phyloP scores from a whole-genome alignment of 2,113 vertebrate genomes.

The Gallinago undulata region DNA sequence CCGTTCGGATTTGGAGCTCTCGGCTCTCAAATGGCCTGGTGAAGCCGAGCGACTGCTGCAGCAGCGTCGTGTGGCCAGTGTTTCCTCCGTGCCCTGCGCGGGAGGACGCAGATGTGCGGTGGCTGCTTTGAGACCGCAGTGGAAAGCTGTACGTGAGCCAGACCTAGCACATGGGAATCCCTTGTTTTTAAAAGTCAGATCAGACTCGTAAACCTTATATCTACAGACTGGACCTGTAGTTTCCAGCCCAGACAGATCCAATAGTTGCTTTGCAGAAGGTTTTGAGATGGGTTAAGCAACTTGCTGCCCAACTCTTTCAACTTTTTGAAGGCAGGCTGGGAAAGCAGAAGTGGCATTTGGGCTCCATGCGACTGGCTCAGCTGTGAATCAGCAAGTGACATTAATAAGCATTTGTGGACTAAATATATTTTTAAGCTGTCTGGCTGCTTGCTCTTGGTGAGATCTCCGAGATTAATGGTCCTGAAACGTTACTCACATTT shows the following conservation, averaged over 20 bases:
- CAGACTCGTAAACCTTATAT: not conserved
- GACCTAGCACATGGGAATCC: not conserved
- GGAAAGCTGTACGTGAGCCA: not conserved
- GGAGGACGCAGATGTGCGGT: not conserved
- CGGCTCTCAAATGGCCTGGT: not conserved
- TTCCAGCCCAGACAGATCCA: not conserved
- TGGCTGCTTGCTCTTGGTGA: slow-evolving; percentile 32
- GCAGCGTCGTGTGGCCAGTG: accelerated
- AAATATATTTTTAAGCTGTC: slow-evolving; percentile 66
- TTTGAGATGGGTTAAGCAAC: not conserved
- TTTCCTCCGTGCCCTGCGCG: not conserved
- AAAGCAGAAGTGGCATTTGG: slow-evolving; percentile 36
- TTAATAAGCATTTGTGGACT: slow-evolving; percentile 58
- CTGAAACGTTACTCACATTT: not conserved
- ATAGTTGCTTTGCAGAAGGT: not conserved
- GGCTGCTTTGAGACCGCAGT: not conserved
- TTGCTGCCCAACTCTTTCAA: not conserved
- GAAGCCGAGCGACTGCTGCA: not conserved
- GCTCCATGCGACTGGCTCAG: not conserved
- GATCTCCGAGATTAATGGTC: slow-evolving; percentile 43
- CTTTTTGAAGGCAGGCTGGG: not conserved
- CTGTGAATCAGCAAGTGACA: slow-evolving; percentile 56
- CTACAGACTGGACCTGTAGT: not conserved
- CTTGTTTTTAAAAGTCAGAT: not conserved
- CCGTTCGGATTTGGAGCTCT: not conserved